Base-by-base conservation (phyloP, 1,140 invertebrate species). In the Brachionus angularis region DNA sequence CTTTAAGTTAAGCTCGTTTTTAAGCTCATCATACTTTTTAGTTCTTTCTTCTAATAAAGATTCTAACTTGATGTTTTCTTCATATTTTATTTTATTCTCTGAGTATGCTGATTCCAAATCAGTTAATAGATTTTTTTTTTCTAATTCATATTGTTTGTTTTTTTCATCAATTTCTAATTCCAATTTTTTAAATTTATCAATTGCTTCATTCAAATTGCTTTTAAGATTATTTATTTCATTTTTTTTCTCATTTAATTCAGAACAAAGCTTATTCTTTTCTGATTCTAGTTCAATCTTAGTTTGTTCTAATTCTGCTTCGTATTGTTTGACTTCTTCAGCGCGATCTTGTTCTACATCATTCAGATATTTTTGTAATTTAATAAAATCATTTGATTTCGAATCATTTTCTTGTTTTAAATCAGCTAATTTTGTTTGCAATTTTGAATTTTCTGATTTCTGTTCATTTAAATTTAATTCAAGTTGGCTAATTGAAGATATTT, bases 301-400 rank as follows among this genome's bases (percentile, higher is more conserved):
- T 10, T 25, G 16, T 5, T 67, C 62, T 18, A 67, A 34, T 31
- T 67, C 62, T 21, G n/a, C 42, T 33, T 67, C 62, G 23, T 50
- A 67, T 67, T 67, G 62, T 23, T 46, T 67, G 25, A 29, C 16
- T 21, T 33, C 62, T 46, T 67, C 62, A 12, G 44, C 62, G 12
- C 46, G 42, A 23, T 67, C 62, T 14, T 33, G 62, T 29, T 47
- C 39, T 25, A 67, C 36, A 34, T 67, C 62, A n/a, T 67, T 67
- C 29, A 67, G 18, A 34, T 67, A 67, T 31, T 50, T 27, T 33
- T 67, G 39, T 23, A 46, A 67, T 34, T 67, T 67, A 5, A n/a
- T 29, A 31, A 67, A 67, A 34, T 67, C 62, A 31, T 29, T 46
- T 21, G 42, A 34, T 23, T 67, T 67, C 2, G 62, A 46, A 5